Evolutionary conservation across 2,797 vertebrate species (phyloP), one percentile per base, ranked within the genome.

Genomic region (Chloroceryle amazona): DNA sequence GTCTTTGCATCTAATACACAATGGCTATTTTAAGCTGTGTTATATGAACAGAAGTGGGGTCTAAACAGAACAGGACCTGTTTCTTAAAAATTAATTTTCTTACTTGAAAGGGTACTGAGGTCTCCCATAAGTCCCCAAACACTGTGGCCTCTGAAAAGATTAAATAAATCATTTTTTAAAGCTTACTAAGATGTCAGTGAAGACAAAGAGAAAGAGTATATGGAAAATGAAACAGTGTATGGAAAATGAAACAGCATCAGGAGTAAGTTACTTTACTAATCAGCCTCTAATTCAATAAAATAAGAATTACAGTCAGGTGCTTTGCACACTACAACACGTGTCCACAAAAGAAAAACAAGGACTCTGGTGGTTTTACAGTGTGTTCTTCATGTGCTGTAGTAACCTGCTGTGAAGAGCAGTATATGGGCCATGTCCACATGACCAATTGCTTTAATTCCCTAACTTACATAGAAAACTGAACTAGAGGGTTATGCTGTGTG

Each of bases 341-440:
- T 25, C 54, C 37, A n/a, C 25, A 55, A 31, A 79, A 61, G n/a
- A n/a, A n/a, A n/a, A n/a, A n/a, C 7, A 13, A 37, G 37, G 29
- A 25, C 37, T 37, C 21, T 3, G 1, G 16, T 57, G 33, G 25
- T 57, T 79, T 35, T 10, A 4, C 0, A 0, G 6, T 37, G 26
- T 61, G 44, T 61, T 51, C 49, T 52, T 57, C 44, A 26, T 7
- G 13, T 20, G 13, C 31, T 42, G n/a, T 6, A 52, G 41, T 44
- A 25, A 74, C 29, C 35, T 54, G 31, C 13, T 58, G 49, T 29
- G 22, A 75, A 49, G 15, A 79, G 52, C 37, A 29, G 47, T 35
- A 33, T 1, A 41, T 5, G n/a, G 20, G 22, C 58, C 44, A 37
- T 51, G 39, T 10, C 42, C 67, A 62, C 10, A 10, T 14, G 17